Percentiles rank a stretch among this genome's conserved stretches.
phyloP scores from a whole-genome alignment of 2,888 invertebrate genomes.

The Hydriomena furcata region DNA sequence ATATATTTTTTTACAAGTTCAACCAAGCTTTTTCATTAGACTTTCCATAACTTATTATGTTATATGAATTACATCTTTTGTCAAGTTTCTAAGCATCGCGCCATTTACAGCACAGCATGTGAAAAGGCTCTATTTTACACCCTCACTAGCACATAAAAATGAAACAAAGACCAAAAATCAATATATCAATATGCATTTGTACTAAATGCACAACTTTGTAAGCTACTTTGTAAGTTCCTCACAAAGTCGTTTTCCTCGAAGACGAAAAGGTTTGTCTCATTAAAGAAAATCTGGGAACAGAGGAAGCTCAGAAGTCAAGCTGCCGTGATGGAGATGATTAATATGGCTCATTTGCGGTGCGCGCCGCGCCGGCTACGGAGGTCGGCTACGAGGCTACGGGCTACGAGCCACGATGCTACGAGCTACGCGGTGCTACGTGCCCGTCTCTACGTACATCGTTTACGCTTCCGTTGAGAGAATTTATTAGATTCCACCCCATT shows the following conservation, averaged over 20 bases:
- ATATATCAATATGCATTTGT: slow-evolving; percentile 4
- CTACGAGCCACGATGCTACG: slow-evolving; percentile 47
- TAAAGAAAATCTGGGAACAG: slow-evolving; percentile 68
- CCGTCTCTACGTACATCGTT: slow-evolving; percentile 76
- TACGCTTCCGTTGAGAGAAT: slow-evolving; percentile 77
- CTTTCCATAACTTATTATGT: too few relatives aligned
- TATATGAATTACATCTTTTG: too few relatives aligned
- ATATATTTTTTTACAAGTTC: too few relatives aligned
- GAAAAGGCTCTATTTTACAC: too few relatives aligned
- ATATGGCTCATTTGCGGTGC: slow-evolving; percentile 80
- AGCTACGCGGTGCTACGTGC: slow-evolving; percentile 65
- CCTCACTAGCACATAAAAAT: too few relatives aligned
- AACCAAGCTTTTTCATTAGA: too few relatives aligned
- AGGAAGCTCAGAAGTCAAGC: slow-evolving; percentile 75
- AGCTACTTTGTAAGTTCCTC: slow-evolving; percentile 45
- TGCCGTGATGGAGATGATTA: slow-evolving; percentile 79
- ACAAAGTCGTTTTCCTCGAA: slow-evolving; percentile 26
- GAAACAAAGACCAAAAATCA: not conserved
- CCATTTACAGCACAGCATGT: too few relatives aligned
- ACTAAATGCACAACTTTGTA: slow-evolving; percentile 26
- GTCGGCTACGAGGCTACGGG: slow-evolving; percentile 47
- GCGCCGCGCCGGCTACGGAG: slow-evolving; percentile 48
- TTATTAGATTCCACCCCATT: slow-evolving; percentile 78
- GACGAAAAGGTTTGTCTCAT: slow-evolving; percentile 48
- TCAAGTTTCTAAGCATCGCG: too few relatives aligned